Evolutionary conservation across 2,888 invertebrate genomes (phyloP), one percentile per base, ranked within the genome.

Genomic region (Eristalis arbustorum): DNA sequence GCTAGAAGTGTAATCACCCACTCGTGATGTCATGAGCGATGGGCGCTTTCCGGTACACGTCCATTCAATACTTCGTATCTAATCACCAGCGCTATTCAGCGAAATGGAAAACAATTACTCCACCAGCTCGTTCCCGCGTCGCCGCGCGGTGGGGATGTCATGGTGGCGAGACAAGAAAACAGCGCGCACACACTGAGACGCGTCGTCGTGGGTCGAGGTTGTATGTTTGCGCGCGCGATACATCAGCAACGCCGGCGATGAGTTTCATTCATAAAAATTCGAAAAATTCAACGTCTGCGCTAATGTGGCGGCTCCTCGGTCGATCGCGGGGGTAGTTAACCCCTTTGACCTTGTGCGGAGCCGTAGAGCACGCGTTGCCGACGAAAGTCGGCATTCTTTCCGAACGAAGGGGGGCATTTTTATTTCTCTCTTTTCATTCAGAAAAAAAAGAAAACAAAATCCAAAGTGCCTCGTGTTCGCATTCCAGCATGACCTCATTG

Each of bases 11-110:
- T 76, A 75, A 72, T 80, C 75, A 79, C 62, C 79, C 67, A 74
- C 59, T 63, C 77, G 82, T 68, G 76, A 73, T 77, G 72, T 68
- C 77, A 72, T 73, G 73, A 77, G 59, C 72, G 82, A 83, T 83
- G 82, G 77, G 73, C 77, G 73, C 82, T 83, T 83, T 77, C 82
- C 82, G 84, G 84, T 84, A 71, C 66, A 37, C 72, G 79, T 72
- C 76, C 80, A 40, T 73, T 76, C 80, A 76, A 64, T 18, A 49
- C 49, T 8, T 49, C 49, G 49, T 80, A 79, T 79, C 79, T 75
- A 84, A 80, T 79, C 84, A 67, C 64, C 61, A 37, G 34, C 42
- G 63, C 73, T 66, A 80, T 80, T 84, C 73, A 76, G 42, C 80
- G 59, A 22, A 80, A 80, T 80, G 56, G 63, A 67, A 80, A 80